Evolutionary conservation across 2,797 vertebrate species (phyloP).

Genomic region (Megaceryle alcyon): DNA sequence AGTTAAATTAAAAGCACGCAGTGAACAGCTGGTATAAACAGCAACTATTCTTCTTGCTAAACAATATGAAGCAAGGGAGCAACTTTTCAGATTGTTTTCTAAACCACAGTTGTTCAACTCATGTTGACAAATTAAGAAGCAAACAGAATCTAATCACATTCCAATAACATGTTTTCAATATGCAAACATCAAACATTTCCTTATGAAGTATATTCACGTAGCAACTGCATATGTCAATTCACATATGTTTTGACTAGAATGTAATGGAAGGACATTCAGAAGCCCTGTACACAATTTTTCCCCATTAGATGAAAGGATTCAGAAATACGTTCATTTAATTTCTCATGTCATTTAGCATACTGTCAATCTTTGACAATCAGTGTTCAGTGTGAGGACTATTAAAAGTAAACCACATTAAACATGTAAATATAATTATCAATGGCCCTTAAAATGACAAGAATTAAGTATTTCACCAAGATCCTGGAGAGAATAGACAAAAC

Average conservation of each 20-base stretch:
- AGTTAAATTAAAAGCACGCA: constrained; percentile 27
- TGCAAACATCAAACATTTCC: constrained; percentile 56
- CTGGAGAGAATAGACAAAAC: background rate
- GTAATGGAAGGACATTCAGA: background rate
- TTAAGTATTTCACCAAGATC: background rate
- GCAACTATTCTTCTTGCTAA: constrained; percentile 41
- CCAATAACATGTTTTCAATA: constrained; percentile 41
- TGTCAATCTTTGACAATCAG: background rate
- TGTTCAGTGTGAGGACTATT: background rate
- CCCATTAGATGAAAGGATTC: background rate
- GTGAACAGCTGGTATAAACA: constrained; percentile 10
- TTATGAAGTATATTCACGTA: constrained; percentile 44
- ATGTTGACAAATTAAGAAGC: constrained; percentile 64
- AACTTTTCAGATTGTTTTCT: constrained; percentile 60
- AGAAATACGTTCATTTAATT: constrained; percentile 28
- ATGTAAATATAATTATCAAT: constrained; percentile 19
- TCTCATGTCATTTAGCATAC: background rate
- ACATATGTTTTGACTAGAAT: constrained; percentile 23
- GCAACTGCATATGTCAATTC: background rate
- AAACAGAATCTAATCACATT: constrained; percentile 58
- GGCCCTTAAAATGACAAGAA: constrained; percentile 1
- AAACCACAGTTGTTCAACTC: constrained; percentile 33
- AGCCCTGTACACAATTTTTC: background rate
- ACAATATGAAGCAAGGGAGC: constrained; percentile 36
- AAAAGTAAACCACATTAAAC: constrained; percentile 27